A percentile compares a stretch with the other conserved stretches of the same genome.
Conservation (phyloP, 2,888 invertebrate species). For the Aphodius granarius region DNA sequence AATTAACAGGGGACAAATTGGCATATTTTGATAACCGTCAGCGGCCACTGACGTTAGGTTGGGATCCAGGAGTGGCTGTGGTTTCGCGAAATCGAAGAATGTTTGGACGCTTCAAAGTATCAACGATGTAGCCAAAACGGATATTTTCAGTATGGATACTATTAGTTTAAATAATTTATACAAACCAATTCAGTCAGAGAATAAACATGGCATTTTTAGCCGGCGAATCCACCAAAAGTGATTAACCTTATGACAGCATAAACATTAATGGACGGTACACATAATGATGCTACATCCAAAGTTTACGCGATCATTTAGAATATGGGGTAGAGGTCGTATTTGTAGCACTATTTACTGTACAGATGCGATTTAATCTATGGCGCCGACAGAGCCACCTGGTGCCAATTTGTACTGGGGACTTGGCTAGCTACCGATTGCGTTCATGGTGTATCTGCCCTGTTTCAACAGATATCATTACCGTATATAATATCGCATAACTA, state of each 20-base stretch:
- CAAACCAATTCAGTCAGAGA: not conserved
- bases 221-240: too few relatives aligned
- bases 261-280: not conserved
- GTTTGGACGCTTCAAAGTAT: too few relatives aligned
- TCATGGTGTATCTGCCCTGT: not conserved
- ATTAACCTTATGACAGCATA: not conserved
- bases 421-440: not conserved
- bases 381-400: not conserved
- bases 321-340: not conserved
- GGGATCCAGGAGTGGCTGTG: too few relatives aligned
- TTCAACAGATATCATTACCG: not conserved
- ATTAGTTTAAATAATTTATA: too few relatives aligned
- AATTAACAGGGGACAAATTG: too few relatives aligned
- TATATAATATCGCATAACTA: too few relatives aligned
- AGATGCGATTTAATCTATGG: not conserved
- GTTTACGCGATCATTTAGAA: not conserved
- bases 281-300: not conserved
- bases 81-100: too few relatives aligned
- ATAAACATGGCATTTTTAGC: not conserved
- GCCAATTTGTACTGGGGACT: not conserved
- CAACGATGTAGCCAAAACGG: too few relatives aligned
- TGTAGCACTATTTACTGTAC: not conserved
- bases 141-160: too few relatives aligned
- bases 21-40: too few relatives aligned
- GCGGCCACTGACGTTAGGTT: too few relatives aligned